A percentile compares a stretch with the other conserved stretches of the same genome.
Evolutionary conservation across 2,888 invertebrate species (phyloP).

Genomic region (Ennomos erosarius): DNA sequence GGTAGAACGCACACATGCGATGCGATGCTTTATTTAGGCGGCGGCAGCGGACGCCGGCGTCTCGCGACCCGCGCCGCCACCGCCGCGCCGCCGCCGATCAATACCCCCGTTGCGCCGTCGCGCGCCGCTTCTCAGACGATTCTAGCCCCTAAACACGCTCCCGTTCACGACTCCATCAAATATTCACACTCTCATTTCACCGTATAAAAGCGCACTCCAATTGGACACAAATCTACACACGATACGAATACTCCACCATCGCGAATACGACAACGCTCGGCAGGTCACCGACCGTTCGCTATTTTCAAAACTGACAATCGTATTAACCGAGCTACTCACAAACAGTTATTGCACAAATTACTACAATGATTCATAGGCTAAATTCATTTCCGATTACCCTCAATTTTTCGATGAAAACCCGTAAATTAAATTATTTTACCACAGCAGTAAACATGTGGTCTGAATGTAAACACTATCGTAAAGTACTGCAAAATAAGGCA

Average conservation of each 20-base stretch:
- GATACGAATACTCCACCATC: constrained; percentile 19
- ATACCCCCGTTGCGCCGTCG: constrained; percentile 83
- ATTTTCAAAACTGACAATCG: constrained; percentile 12
- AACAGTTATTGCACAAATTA: constrained; percentile 1
- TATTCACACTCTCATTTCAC: constrained; percentile 80
- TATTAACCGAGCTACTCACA: constrained; percentile 12
- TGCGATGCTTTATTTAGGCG: constrained; percentile 84
- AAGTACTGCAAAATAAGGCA: constrained; percentile 33
- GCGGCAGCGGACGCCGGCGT: constrained; percentile 80
- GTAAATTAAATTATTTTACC: constrained; percentile 41
- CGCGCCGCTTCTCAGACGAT: constrained; percentile 73
- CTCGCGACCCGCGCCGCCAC: constrained; percentile 74
- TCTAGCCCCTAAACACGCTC: constrained; percentile 74
- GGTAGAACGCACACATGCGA: constrained; percentile 75
- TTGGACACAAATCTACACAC: constrained; percentile 42
- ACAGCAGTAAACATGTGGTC: constrained; percentile 66
- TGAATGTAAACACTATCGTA: constrained; percentile 74
- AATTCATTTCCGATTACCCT: constrained; percentile 17
- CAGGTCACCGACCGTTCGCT: constrained; percentile 16
- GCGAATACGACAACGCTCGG: constrained; percentile 2
- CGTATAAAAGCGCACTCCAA: constrained; percentile 64
- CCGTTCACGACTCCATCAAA: constrained; percentile 80
- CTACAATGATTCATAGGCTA: constrained; percentile 9
- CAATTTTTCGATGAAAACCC: constrained; percentile 21
- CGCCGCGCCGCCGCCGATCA: constrained; percentile 76